Evolutionary conservation across 1,140 invertebrate species (phyloP), one percentile per base, ranked within the genome.

Genomic region (Pollicipes pollicipes): DNA sequence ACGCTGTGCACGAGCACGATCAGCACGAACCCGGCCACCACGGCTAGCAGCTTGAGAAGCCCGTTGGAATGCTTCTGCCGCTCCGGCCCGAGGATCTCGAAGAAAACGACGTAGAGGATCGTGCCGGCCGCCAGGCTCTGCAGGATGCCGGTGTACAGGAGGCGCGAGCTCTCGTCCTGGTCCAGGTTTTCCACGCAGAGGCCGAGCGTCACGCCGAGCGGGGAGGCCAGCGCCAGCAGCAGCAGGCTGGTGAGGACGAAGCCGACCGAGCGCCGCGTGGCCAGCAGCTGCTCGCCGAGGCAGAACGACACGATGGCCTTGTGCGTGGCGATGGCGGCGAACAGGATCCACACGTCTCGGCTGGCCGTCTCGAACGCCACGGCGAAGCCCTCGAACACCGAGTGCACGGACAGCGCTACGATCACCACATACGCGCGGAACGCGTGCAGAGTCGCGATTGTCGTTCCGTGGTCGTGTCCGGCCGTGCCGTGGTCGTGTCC

Each of bases 371-470:
- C 84, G 35, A 93, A 79, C 0, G 91, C 91, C 75, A 94, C 88
- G 1, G 90, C 89, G 35, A 93, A 77, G 63, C 91, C 90, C 80
- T 94, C 91, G 30, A 93, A 82, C 3, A 90, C 77, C 26, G 89
- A 87, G 76, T 91, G 90, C 63, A 91, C 79, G 6, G 88, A 87
- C 13, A 93, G 79, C 0, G 90, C 90, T 13, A 87, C 77, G 37
- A 90, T 66, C 58, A 80, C 72, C 30, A 81, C 70, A 27, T 69
- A 69, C 26, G 58, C 58, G n/a, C 58, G 58, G 30, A 74, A 27
- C 6, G 69, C 70, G 10, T 70, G 69, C 37, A 74, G 30, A 31
- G 70, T 73, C 35, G 68, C 70, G 66, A 69, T 24, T 8, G 35
- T 58, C n/a, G 58, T 28, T 0, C 69, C 72, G 28, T 66, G 31